Evolutionary conservation across 2,888 invertebrate genomes (phyloP).

Genomic region (Pomacea canaliculata): DNA sequence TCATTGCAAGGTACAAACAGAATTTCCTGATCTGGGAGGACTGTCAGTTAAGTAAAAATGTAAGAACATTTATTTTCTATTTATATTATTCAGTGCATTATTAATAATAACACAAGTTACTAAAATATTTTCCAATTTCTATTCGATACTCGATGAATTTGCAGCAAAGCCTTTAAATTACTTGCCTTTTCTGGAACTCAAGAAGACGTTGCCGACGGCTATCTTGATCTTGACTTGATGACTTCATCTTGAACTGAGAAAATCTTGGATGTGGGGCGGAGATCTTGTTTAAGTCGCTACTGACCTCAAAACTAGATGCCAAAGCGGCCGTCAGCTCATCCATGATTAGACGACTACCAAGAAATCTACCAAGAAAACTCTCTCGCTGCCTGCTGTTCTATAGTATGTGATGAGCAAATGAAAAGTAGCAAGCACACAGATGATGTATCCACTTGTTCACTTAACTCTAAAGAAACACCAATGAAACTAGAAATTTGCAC

Average conservation of each 20-base stretch:
- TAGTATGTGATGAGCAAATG: background rate
- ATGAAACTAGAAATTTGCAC: background rate
- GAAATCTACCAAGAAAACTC: background rate
- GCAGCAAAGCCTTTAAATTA: background rate
- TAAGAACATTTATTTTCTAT: no score
- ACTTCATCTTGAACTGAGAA: slow-evolving; percentile 66
- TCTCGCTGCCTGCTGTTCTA: background rate
- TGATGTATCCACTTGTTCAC: background rate
- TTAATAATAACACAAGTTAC: no score
- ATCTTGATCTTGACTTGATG: slow-evolving; percentile 70
- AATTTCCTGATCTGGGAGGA: no score
- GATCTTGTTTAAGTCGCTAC: slow-evolving; percentile 56
- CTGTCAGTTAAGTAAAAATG: no score
- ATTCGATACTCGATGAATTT: no score
- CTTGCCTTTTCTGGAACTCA: slow-evolving; percentile 75
- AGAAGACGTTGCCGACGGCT: slow-evolving; percentile 74
- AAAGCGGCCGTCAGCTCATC: slow-evolving; percentile 60
- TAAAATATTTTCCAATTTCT: no score
- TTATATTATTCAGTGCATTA: no score
- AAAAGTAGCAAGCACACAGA: background rate
- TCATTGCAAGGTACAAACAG: no score
- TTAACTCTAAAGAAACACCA: background rate
- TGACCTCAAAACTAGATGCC: slow-evolving; percentile 57
- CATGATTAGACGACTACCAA: slow-evolving; percentile 43
- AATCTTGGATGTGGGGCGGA: slow-evolving; percentile 64